Evolutionary conservation across 2,113 vertebrate species (phyloP), one percentile per base, ranked within the genome.

Genomic region (Paradoxurus hermaphroditus): DNA sequence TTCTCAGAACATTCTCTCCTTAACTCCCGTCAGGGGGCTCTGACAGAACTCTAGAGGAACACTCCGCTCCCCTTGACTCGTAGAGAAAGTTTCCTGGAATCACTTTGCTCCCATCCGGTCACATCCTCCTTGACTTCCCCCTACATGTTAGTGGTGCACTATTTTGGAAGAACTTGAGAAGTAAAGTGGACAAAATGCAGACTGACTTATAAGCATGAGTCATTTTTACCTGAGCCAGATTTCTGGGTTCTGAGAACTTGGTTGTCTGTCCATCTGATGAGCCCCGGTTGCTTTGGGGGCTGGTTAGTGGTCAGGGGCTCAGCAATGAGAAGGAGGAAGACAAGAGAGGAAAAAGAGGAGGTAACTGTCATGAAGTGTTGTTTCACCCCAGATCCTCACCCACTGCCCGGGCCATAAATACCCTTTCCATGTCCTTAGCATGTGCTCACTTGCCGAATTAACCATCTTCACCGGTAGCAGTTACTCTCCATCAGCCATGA

Each of bases 381-480:
- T 39, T 82, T 34, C 7, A 81, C 82, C 53, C 19, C 29, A 8
- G 14, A 88, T 13, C 31, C 68, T 90, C 21, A 9, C 34, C 59
- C 31, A 7, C 31, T 65, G 56, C 31, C 4, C 21, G 27, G 65
- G 68, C 36, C 31, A 21, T 31, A 13, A 44, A 1, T 7, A 53
- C 19, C n/a, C 46, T 87, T 91, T 51, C 23, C 41, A 5, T 34
- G 18, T 51, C 62, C 86, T 87, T 81, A 49, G 3, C 5, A 46
- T 31, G 29, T 73, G 39, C 46, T 84, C 34, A 59, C 88, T 95
- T 27, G 12, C 59, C 31, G 91, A 49, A 46, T 78, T 94, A 65
- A 67, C 51, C 53, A 73, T 92, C 75, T 94, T 77, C 59, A 62
- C 84, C 31, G 46, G 3, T 83, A 31, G 12, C 75, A 72, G 36